Evolutionary conservation across 2,888 invertebrate genomes (phyloP), one percentile per base, ranked within the genome.

Genomic region (Mythimna ferrago): DNA sequence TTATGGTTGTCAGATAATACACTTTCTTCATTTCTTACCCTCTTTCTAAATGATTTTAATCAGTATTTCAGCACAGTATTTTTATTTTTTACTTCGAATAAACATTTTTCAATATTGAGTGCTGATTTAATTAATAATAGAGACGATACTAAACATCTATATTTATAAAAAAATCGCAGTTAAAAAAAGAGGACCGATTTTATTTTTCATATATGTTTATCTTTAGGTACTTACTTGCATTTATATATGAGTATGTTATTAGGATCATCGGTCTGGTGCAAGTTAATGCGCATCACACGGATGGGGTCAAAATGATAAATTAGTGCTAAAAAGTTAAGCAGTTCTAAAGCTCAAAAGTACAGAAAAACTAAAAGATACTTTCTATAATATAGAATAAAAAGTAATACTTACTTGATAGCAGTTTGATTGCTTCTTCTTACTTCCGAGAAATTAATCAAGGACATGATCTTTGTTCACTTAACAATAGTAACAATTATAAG

Each of bases 221-320:
- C 16, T 14, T 7, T 63, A 9, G 19, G 57, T 53, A 63, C 14
- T 70, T 57, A 66, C 16, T 60, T 70, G 32, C 2, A 60, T 38
- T 14, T 6, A 2, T 35, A 56, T 54, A 35, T 58, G 57, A 67
- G 64, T 71, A 74, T 61, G 71, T 74, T 72, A 66, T 76, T 69
- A 65, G 63, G 73, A 60, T 75, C 69, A 71, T 75, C 57, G 41
- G 57, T 66, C 44, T 67, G 61, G 78, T 83, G 82, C 80, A 85
- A 80, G 83, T 80, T 85, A 83, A 73, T 81, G 61, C 51, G 73
- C 64, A 73, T 73, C 76, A 76, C 77, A 81, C 75, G 58, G 61
- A 82, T 81, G 77, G 72, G 57, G 41, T 76, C 66, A 73, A 38
- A 78, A 86, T 84, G 82, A 77, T 78, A 67, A 73, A 82, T 85